These are phyloP conservation scores for Mus spretus DNA, from an alignment of 2,797 vertebrate genomes.

Conservation along the genomic window DNA sequence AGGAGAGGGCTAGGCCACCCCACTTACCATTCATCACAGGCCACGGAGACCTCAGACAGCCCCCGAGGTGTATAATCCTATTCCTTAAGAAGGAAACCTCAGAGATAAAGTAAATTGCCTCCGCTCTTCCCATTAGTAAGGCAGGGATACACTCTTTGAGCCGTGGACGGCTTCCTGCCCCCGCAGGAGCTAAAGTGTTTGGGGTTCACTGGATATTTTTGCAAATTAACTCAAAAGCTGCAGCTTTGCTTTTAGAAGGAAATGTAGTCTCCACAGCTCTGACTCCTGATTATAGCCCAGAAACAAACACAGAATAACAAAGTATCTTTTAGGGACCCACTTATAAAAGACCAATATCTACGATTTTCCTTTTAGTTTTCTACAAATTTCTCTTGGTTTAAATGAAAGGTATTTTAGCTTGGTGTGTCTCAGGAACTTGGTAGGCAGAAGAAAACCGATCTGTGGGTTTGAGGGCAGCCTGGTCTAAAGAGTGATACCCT, in stretches of 20 bases:
- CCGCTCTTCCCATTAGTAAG: neutral
- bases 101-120: neutral
- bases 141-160: neutral
- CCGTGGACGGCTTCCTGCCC: neutral
- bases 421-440: neutral
- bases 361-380: neutral
- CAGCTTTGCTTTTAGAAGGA: neutral
- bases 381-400: neutral
- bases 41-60: neutral
- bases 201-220: no score
- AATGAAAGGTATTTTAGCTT: neutral
- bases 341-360: neutral
- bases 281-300: neutral
- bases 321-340: neutral
- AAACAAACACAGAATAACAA: neutral
- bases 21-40: neutral
- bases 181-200: neutral
- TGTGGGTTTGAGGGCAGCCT: neutral
- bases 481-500: neutral
- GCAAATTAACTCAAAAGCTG: neutral
- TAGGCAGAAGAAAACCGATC: neutral
- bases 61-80: neutral
- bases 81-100: neutral
- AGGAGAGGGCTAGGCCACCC: neutral
- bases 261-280: no score